Conservation (phyloP, 2,113 vertebrate genomes). For the Taxidea taxus region DNA sequence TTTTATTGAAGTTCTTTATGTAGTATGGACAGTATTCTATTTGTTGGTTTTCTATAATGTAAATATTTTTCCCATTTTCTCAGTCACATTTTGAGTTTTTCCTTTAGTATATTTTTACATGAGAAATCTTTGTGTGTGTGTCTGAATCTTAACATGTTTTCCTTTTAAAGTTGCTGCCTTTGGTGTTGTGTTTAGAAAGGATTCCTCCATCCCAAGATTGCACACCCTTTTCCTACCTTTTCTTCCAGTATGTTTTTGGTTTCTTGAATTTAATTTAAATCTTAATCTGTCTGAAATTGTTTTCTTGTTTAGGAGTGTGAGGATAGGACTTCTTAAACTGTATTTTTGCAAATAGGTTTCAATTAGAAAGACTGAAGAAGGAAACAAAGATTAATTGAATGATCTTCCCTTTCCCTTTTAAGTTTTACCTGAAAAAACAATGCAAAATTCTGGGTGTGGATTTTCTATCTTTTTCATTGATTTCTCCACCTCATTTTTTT, state of each 20-base stretch:
- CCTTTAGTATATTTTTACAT: not conserved
- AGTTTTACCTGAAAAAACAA: not conserved
- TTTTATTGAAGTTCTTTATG: conserved; percentile 21
- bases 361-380: not conserved
- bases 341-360: not conserved
- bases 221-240: not conserved
- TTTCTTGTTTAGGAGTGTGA: not conserved
- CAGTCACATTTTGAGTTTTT: conserved; percentile 37
- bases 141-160: not conserved
- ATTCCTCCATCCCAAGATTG: not conserved
- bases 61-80: conserved; percentile 11
- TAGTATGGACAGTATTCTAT: not conserved
- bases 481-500: not conserved
- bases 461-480: not conserved
- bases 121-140: not conserved
- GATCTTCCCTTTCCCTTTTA: conserved; percentile 28
- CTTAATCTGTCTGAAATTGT: not conserved
- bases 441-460: not conserved
- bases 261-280: conserved; percentile 30
- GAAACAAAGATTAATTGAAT: not conserved
- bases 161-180: conserved; percentile 13
- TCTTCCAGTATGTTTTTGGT: not conserved
- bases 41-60: conserved; percentile 1
- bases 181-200: conserved; percentile 27
- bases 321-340: not conserved